Percentiles rank a stretch among this genome's conserved stretches.
phyloP scores from a whole-genome alignment of 2,113 vertebrate species.

The Tauraco erythrolophus region DNA sequence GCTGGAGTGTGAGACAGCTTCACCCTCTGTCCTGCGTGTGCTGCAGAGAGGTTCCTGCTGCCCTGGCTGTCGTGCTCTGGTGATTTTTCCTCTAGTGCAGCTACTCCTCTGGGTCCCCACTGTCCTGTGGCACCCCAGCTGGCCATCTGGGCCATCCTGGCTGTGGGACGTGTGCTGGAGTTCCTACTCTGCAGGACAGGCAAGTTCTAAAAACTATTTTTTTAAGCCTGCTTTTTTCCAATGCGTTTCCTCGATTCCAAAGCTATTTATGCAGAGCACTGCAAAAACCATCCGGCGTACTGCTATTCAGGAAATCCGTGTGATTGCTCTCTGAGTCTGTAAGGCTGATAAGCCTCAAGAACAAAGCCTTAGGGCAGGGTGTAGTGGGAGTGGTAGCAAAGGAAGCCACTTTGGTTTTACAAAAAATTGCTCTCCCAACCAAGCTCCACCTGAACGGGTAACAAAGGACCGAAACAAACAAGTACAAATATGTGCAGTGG shows the following conservation, averaged over 20 bases:
- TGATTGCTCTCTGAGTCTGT: neutral
- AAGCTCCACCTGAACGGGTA: neutral
- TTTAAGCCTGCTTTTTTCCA: neutral
- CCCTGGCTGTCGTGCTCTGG: neutral
- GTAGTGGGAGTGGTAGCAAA: neutral
- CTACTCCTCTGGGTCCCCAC: neutral
- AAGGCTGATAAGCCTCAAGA: conserved; percentile 45
- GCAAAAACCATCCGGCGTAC: neutral
- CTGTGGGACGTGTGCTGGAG: neutral
- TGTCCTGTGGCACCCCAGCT: neutral
- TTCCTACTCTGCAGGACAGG: neutral
- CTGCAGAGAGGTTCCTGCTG: neutral
- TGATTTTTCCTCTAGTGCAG: neutral
- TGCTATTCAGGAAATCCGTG: conserved; percentile 42
- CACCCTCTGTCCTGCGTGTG: neutral
- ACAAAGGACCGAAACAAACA: conserved; percentile 53
- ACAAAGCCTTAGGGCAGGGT: conserved; percentile 39
- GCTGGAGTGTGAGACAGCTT: neutral
- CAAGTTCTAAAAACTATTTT: neutral
- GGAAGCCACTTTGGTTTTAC: conserved; percentile 21
- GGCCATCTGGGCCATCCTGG: neutral
- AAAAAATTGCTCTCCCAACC: neutral
- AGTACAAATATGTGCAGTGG: neutral
- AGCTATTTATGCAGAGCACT: neutral
- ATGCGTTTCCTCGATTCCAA: neutral